A percentile compares a stretch with the other conserved stretches of the same genome.
Evolutionary conservation across 2,113 vertebrate genomes (phyloP).

Genomic region (Lepisosteus oculatus): DNA sequence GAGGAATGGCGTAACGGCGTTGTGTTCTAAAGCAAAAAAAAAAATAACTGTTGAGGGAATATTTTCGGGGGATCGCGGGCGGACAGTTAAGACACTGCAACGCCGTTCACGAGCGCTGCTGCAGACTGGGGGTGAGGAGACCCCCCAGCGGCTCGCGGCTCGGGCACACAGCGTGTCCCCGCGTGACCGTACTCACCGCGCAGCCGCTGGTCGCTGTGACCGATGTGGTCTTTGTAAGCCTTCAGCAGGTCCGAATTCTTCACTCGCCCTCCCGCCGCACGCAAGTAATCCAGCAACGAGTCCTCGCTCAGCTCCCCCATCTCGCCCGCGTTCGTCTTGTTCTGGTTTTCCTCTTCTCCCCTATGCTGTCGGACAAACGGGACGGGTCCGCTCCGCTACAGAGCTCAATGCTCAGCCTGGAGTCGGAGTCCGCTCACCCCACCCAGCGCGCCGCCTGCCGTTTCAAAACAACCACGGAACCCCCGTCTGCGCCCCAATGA

Average conservation of each 20-base stretch:
- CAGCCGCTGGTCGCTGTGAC: conserved; percentile 58
- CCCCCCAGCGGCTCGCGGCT: no score
- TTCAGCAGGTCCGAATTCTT: conserved; percentile 63
- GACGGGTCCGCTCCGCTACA: no score
- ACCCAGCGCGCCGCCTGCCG: conserved; percentile 55
- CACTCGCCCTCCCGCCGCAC: conserved; percentile 58
- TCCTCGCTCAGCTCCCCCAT: conserved; percentile 65
- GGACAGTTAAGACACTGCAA: no score
- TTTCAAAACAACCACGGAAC: conserved; percentile 54
- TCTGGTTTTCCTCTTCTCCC: no score
- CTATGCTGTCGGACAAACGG: no score
- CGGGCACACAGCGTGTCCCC: no score
- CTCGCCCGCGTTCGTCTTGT: not conserved
- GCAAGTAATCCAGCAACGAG: conserved; percentile 66
- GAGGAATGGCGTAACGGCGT: conserved; percentile 15
- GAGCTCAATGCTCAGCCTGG: no score
- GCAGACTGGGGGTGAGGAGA: not conserved
- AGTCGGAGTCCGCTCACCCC: conserved; percentile 49
- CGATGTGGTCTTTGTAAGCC: conserved; percentile 67
- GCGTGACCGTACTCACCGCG: conserved; percentile 56
- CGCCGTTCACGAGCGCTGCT: no score
- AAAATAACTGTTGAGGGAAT: not conserved
- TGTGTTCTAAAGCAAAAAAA: not conserved
- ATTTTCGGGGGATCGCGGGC: no score
- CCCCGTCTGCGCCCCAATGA: not conserved